These are phyloP conservation scores for Drosophila planitibia DNA, from an alignment of 2,888 invertebrate species.

Conservation along the genomic window DNA sequence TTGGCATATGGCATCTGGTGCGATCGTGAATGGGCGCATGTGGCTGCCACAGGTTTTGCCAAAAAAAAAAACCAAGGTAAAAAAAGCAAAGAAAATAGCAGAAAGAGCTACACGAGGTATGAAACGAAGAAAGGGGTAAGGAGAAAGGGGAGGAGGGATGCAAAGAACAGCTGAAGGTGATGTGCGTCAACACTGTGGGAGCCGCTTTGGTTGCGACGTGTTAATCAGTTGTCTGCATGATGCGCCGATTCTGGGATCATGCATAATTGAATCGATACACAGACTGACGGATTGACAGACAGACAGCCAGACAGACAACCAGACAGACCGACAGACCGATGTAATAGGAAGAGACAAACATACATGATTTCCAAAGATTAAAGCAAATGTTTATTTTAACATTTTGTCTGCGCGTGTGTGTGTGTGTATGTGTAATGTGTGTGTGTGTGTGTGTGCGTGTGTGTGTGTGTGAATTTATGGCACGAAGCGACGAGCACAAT, in stretches of 20 bases:
- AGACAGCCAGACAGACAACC: background rate
- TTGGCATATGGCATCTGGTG: constrained; percentile 44
- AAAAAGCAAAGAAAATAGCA: background rate
- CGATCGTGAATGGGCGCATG: constrained; percentile 43
- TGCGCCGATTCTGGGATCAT: constrained; percentile 54
- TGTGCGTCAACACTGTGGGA: constrained; percentile 54
- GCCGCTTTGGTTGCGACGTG: constrained; percentile 51
- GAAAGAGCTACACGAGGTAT: background rate
- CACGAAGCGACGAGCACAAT: constrained; percentile 67
- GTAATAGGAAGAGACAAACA: background rate
- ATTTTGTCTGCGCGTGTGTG: constrained; percentile 22
- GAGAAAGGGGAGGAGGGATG: background rate
- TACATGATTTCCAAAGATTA: constrained; percentile 33
- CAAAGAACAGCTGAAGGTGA: constrained; percentile 14
- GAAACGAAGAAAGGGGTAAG: background rate
- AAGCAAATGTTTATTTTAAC: constrained; percentile 59
- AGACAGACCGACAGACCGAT: background rate
- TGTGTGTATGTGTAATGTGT: constrained; percentile 8
- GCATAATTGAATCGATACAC: constrained; percentile 72
- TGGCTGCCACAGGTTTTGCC: constrained; percentile 52
- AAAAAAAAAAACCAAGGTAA: constrained; percentile 28
- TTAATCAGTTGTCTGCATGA: constrained; percentile 75
- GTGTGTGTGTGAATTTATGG: constrained; percentile 64
- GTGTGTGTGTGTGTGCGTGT: background rate
- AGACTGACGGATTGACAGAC: constrained; percentile 17